Evolutionary conservation across 2,797 vertebrate species (phyloP).

Genomic region (Sebastes minor): DNA sequence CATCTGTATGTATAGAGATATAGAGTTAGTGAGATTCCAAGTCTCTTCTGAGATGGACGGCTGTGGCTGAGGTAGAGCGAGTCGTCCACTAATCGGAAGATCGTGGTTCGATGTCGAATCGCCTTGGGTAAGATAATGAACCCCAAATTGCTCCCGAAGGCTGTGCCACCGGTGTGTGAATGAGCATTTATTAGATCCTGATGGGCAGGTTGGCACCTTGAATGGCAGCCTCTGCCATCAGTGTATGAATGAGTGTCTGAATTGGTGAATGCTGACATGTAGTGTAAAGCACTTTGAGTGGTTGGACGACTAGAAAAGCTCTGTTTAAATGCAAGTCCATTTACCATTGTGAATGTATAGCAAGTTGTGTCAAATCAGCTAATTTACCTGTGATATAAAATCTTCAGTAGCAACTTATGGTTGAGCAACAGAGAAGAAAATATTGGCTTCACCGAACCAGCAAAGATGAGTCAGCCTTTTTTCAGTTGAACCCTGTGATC

Average conservation of each 20-base stretch:
- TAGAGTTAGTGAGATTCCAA: not conserved
- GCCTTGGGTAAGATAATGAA: no score
- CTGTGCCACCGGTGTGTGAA: no score
- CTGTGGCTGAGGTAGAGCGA: not conserved
- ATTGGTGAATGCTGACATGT: no score
- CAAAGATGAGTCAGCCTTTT: constrained; percentile 54
- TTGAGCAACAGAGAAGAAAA: constrained; percentile 50
- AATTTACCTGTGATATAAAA: constrained; percentile 48
- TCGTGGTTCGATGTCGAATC: no score
- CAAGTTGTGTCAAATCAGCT: constrained; percentile 52
- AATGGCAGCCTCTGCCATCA: no score
- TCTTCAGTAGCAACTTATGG: constrained; percentile 21
- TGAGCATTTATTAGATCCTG: no score
- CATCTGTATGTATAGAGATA: not conserved
- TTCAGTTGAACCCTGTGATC: constrained; percentile 41
- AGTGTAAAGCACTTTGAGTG: no score
- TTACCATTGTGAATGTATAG: constrained; percentile 22
- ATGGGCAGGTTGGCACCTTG: no score
- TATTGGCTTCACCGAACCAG: constrained; percentile 30
- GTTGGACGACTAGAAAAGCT: accelerated
- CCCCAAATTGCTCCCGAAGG: no score
- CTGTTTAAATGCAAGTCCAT: no score
- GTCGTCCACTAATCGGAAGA: no score
- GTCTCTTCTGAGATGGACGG: not conserved
- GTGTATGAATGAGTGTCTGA: no score